phyloP scores from a whole-genome alignment of 2,113 vertebrate species.

The Microtus richardsoni region DNA sequence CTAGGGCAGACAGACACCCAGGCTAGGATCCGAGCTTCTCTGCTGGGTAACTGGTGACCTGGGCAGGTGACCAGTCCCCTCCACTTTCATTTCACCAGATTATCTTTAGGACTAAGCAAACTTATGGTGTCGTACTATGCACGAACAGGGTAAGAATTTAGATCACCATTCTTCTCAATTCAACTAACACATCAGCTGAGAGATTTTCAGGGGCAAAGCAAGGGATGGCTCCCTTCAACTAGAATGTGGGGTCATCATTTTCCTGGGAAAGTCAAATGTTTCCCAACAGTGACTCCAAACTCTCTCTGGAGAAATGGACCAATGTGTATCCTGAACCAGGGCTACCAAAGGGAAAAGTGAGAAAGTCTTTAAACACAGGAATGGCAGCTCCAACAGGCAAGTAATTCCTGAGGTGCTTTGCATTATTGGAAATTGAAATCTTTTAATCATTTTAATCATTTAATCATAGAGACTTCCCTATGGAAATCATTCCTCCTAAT shows the following conservation, averaged over 20 bases:
- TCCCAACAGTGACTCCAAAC: neutral
- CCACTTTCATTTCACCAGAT: neutral
- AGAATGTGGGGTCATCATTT: neutral
- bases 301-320: slow-evolving; percentile 4
- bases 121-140: neutral
- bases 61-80: neutral
- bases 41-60: neutral
- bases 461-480: neutral
- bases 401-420: slow-evolving; percentile 17
- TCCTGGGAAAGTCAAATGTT: neutral
- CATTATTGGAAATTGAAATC: slow-evolving; percentile 2
- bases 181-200: neutral
- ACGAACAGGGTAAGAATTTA: neutral
- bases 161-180: neutral
- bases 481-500: slow-evolving; percentile 45
- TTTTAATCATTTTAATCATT: neutral
- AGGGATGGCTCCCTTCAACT: neutral
- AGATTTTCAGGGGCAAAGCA: neutral
- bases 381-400: neutral
- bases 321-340: neutral
- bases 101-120: neutral
- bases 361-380: slow-evolving; percentile 38
- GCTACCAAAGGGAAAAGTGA: neutral
- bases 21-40: neutral
- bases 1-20: neutral